A percentile compares a stretch with the other conserved stretches of the same genome.
phyloP scores from a whole-genome alignment of 2,888 invertebrate species.

The Drosophila anomalata region DNA sequence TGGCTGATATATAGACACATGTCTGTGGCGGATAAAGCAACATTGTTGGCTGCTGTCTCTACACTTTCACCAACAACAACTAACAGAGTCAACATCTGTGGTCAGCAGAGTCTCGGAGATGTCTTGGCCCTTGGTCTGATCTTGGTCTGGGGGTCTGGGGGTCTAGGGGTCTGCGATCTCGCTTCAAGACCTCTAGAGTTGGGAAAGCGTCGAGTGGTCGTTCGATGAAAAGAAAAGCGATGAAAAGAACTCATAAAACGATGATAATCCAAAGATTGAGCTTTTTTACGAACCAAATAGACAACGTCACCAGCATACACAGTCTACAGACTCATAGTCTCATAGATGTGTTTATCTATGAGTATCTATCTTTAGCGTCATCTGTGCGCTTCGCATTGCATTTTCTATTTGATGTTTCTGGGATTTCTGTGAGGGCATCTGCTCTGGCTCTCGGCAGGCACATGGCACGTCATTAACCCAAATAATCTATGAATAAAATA shows the following conservation, averaged over 20 bases:
- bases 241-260: slow-evolving; percentile 64
- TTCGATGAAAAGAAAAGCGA: slow-evolving; percentile 60
- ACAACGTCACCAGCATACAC: slow-evolving; percentile 42
- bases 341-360: slow-evolving; percentile 40
- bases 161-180: slow-evolving; percentile 9
- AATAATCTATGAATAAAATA: slow-evolving; percentile 70
- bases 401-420: slow-evolving; percentile 42
- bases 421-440: slow-evolving; percentile 48
- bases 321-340: not conserved
- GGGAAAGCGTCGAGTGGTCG: slow-evolving; percentile 36
- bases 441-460: slow-evolving; percentile 40
- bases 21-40: slow-evolving; percentile 18
- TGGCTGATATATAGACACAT: slow-evolving; percentile 16
- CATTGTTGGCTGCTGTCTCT: slow-evolving; percentile 62
- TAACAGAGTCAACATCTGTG: slow-evolving; percentile 47
- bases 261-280: slow-evolving; percentile 63
- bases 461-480: slow-evolving; percentile 73
- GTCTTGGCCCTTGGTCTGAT: slow-evolving; percentile 40
- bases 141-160: slow-evolving; percentile 42
- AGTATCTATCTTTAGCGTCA: slow-evolving; percentile 47
- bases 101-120: slow-evolving; percentile 61
- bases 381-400: slow-evolving; percentile 45
- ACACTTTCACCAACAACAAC: slow-evolving; percentile 67
- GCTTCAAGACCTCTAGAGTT: slow-evolving; percentile 16
- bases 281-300: slow-evolving; percentile 39